Evolutionary conservation across 2,797 vertebrate species (phyloP).

Genomic region (Macrochelys suwanniensis): DNA sequence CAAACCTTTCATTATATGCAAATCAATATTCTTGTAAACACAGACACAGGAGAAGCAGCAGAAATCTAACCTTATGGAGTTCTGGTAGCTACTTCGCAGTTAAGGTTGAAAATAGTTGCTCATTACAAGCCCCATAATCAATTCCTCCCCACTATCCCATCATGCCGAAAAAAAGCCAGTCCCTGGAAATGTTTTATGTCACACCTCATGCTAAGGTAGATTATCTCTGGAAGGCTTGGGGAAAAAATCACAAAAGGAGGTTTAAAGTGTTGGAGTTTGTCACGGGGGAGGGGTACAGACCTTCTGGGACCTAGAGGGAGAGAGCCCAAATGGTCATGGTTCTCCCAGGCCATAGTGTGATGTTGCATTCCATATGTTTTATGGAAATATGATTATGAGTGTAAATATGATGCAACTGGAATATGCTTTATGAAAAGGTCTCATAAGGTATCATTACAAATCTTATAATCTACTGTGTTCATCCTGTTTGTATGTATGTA

Average conservation of each 20-base stretch:
- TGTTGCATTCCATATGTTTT: too few species aligned
- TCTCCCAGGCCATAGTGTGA: rapidly evolving
- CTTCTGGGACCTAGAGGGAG: background rate
- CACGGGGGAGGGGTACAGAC: background rate
- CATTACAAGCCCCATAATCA: background rate
- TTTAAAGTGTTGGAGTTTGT: background rate
- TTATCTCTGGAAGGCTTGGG: background rate
- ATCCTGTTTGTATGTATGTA: too few species aligned
- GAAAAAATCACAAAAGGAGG: background rate
- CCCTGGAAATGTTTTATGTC: background rate
- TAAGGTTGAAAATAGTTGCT: constrained; percentile 19
- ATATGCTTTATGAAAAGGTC: too few species aligned
- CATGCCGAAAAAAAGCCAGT: background rate
- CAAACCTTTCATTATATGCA: constrained; percentile 40
- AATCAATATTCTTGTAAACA: constrained; percentile 45
- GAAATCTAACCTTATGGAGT: constrained; percentile 30
- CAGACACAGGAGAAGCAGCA: constrained; percentile 28
- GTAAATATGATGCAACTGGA: too few species aligned
- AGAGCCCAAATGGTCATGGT: background rate
- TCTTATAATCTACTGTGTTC: too few species aligned
- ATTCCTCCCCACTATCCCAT: background rate
- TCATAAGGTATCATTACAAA: too few species aligned
- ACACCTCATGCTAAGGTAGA: background rate
- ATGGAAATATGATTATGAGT: too few species aligned
- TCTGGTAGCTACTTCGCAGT: constrained; percentile 33